Percentiles rank a stretch among this genome's conserved stretches.
These are phyloP conservation scores for Netelia virgata DNA, from an alignment of 2,888 invertebrate species.

Conservation along the genomic window DNA sequence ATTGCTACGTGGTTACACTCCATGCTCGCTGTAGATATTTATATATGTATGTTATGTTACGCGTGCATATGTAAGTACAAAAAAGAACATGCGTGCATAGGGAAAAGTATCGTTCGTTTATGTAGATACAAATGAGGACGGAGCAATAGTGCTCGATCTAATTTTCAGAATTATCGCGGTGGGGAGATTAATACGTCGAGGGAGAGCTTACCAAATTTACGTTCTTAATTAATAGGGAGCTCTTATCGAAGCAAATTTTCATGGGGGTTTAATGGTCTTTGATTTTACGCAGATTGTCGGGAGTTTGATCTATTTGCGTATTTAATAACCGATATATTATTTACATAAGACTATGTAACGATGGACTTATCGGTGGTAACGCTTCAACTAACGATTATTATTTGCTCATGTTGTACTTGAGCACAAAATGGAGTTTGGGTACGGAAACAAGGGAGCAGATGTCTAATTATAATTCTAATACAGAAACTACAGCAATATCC, in stretches of 20 bases:
- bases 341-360: too few relatives aligned
- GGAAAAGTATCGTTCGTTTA: background rate
- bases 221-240: slow-evolving; percentile 18
- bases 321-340: too few relatives aligned
- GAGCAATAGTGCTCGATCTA: background rate
- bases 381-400: slow-evolving; percentile 8
- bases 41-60: background rate
- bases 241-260: background rate
- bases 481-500: slow-evolving; percentile 42
- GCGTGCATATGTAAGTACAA: background rate
- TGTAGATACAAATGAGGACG: background rate
- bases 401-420: slow-evolving; percentile 24
- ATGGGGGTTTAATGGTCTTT: background rate
- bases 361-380: background rate
- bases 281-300: background rate
- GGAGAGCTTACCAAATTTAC: background rate
- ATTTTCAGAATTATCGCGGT: slow-evolving; percentile 36
- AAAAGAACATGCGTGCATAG: background rate
- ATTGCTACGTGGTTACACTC: slow-evolving; percentile 53
- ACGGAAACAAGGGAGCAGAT: slow-evolving; percentile 15
- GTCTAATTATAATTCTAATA: slow-evolving; percentile 60
- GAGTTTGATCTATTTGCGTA: too few relatives aligned
- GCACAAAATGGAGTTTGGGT: background rate
- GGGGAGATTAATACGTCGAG: slow-evolving; percentile 28
- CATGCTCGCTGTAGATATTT: slow-evolving; percentile 11